A percentile compares a stretch with the other conserved stretches of the same genome.
Evolutionary conservation across 1,140 invertebrate species (phyloP).

Genomic region (Lucilia sericata): DNA sequence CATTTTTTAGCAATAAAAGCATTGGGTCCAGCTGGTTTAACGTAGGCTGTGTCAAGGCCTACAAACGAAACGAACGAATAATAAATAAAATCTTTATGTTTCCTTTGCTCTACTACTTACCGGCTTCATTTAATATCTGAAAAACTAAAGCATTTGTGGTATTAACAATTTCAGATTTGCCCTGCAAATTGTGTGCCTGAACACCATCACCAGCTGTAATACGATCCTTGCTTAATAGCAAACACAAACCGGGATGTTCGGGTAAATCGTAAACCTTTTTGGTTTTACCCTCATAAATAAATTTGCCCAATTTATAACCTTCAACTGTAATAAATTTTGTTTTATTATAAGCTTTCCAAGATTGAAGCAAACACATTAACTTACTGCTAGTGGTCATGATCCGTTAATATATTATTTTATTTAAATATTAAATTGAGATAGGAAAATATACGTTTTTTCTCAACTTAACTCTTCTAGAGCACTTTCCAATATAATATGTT

Average conservation of each 20-base stretch:
- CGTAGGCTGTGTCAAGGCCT: conserved; percentile 92
- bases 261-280: conserved; percentile 89
- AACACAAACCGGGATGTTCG: conserved; percentile 76
- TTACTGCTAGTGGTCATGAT: neutral
- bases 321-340: conserved; percentile 69
- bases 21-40: conserved; percentile 77
- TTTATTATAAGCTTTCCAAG: conserved; percentile 17
- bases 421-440: neutral
- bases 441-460: neutral
- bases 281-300: conserved; percentile 95
- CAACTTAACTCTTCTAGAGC: neutral
- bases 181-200: conserved; percentile 88
- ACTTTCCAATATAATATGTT: neutral
- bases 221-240: conserved; percentile 91
- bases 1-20: conserved; percentile 91
- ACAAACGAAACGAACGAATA: conserved; percentile 41
- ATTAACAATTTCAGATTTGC: conserved; percentile 94
- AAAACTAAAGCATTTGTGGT: conserved; percentile 93
- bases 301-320: conserved; percentile 76
- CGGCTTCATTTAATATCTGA: conserved; percentile 83
- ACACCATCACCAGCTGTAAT: conserved; percentile 97
- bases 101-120: conserved; percentile 67
- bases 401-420: neutral
- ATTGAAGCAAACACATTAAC: neutral
- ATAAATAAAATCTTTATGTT: conserved; percentile 14